Evolutionary conservation across 2,797 vertebrate genomes (phyloP).

Genomic region (Melopsittacus undulatus): DNA sequence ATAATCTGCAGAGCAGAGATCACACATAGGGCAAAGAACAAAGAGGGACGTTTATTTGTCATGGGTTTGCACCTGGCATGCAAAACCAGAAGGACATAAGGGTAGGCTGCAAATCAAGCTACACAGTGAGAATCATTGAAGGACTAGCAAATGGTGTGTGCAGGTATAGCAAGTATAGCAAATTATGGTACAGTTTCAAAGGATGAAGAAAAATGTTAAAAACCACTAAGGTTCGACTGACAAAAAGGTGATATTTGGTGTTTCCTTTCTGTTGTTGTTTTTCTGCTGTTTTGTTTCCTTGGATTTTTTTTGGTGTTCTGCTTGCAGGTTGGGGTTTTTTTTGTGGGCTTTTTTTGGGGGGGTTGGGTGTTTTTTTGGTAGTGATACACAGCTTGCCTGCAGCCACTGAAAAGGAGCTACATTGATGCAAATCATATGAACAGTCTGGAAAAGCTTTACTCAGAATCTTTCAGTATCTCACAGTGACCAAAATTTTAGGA

Average conservation of each 20-base stretch:
- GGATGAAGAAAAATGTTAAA: background rate
- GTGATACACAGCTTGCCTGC: background rate
- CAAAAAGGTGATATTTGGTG: background rate
- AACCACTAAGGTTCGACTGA: background rate
- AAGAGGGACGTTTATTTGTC: background rate
- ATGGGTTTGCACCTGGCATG: background rate
- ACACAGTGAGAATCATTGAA: accelerated
- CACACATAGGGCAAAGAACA: background rate
- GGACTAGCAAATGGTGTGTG: accelerated
- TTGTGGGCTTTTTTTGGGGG: background rate
- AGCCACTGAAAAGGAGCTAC: background rate
- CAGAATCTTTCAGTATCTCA: background rate
- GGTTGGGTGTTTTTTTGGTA: background rate
- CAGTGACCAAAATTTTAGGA: background rate
- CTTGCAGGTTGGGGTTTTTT: background rate
- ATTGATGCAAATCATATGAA: background rate
- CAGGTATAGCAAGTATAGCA: background rate
- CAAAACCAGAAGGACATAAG: background rate
- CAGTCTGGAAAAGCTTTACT: background rate
- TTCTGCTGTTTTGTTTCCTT: background rate
- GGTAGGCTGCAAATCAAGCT: background rate
- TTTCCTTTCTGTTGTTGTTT: background rate
- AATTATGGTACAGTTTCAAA: background rate
- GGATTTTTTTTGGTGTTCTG: background rate
- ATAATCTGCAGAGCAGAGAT: background rate